phyloP scores from a whole-genome alignment of 2,113 vertebrate species.

The Oncorhynchus clarkii region DNA sequence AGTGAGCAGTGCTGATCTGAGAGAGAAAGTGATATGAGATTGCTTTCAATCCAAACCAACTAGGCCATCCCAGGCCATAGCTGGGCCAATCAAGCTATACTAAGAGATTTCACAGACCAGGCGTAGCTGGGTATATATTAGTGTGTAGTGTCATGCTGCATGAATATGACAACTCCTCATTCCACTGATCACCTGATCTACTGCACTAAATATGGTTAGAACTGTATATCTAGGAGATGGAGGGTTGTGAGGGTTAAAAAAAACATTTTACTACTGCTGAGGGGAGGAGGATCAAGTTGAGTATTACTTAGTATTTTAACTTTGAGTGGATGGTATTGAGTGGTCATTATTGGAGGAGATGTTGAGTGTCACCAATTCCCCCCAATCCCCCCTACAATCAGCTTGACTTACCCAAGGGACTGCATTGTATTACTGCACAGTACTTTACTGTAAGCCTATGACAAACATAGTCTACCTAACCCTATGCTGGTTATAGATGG shows the following conservation, averaged over 20 bases:
- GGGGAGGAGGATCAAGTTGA: constrained; percentile 44
- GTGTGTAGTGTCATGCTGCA: neutral
- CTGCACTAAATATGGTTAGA: constrained; percentile 19
- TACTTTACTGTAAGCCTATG: neutral
- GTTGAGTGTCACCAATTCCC: constrained; percentile 42
- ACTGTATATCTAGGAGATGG: constrained; percentile 2
- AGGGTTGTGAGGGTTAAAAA: constrained; percentile 16
- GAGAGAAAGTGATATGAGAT: too few species aligned
- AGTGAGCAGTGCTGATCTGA: too few species aligned
- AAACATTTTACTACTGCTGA: constrained; percentile 7
- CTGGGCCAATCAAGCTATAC: too few species aligned
- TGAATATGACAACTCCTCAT: constrained; percentile 20
- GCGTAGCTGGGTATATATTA: too few species aligned
- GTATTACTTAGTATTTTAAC: constrained; percentile 34
- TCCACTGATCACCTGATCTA: constrained; percentile 10
- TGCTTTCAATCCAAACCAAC: too few species aligned
- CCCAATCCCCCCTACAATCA: constrained; percentile 21
- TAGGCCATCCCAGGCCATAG: too few species aligned
- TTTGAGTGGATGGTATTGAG: constrained; percentile 48
- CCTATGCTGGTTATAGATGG: too few species aligned
- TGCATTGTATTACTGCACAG: neutral
- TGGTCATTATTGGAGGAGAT: constrained; percentile 44
- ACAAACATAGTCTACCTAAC: too few species aligned
- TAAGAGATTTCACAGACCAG: too few species aligned
- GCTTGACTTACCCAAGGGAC: constrained; percentile 1